These are phyloP conservation scores for Sternarchorhynchus goeldii DNA, from an alignment of 2,797 vertebrate species.

Conservation along the genomic window DNA sequence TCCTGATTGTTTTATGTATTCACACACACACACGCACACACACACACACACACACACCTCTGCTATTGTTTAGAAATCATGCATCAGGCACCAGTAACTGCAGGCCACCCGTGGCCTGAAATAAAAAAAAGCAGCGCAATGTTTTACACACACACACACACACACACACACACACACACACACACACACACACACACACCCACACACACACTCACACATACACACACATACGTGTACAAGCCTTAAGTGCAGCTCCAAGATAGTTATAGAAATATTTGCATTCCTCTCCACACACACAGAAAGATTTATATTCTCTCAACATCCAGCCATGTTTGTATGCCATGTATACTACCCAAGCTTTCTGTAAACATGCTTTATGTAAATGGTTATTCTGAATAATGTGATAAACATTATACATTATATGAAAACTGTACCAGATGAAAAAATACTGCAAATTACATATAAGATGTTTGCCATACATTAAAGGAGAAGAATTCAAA, in stretches of 20 bases:
- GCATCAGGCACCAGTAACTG: not conserved
- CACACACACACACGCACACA: not conserved
- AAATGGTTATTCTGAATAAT: conserved; percentile 57
- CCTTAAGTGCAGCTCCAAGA: not conserved
- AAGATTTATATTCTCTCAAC: conserved; percentile 53
- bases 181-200: not conserved
- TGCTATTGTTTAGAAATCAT: conserved; percentile 10
- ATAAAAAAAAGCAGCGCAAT: not conserved
- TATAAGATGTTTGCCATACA: too few species aligned
- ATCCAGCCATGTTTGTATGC: conserved; percentile 34
- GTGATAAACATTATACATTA: conserved; percentile 45
- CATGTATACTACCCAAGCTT: conserved; percentile 38
- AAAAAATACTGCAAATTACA: too few species aligned
- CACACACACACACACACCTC: not conserved
- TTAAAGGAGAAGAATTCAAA: too few species aligned
- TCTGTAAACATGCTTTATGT: conserved; percentile 48
- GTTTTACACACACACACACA: not conserved
- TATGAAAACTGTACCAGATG: too few species aligned
- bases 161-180: not conserved
- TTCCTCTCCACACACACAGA: not conserved
- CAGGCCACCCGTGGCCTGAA: not conserved
- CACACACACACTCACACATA: not conserved
- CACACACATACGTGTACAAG: not conserved
- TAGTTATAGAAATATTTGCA: not conserved
- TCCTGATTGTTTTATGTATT: not conserved